Evolutionary conservation across 2,888 invertebrate species (phyloP).

Genomic region (Siphlonurus alternatus): DNA sequence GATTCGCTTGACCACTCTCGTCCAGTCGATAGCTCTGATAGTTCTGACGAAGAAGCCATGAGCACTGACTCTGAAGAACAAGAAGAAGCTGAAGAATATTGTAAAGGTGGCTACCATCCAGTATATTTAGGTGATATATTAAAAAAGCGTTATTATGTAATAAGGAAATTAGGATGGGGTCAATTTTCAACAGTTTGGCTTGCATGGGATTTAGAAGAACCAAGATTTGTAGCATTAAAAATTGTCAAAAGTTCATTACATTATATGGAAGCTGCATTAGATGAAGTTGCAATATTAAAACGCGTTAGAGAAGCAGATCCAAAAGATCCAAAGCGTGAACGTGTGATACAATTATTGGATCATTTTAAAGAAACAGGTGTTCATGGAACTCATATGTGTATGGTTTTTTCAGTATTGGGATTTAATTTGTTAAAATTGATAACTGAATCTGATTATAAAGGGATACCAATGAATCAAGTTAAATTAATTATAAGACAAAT

Average conservation of each 20-base stretch:
- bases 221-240: conserved; percentile 42
- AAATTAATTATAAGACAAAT: conserved; percentile 37
- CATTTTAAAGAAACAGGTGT: conserved; percentile 41
- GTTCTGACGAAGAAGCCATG: conserved; percentile 27
- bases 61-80: conserved; percentile 39
- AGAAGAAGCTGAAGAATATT: conserved; percentile 41
- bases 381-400: conserved; percentile 41
- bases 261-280: conserved; percentile 45
- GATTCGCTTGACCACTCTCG: neutral
- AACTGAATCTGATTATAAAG: conserved; percentile 40
- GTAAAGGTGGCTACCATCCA: conserved; percentile 27
- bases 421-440: conserved; percentile 42
- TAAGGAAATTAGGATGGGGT: conserved; percentile 8
- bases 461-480: conserved; percentile 27
- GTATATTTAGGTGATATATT: conserved; percentile 7
- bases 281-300: conserved; percentile 40
- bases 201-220: conserved; percentile 15
- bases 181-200: conserved; percentile 10
- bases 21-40: neutral
- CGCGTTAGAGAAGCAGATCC: conserved; percentile 36
- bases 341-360: conserved; percentile 39
- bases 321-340: conserved; percentile 31
- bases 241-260: conserved; percentile 43
- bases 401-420: conserved; percentile 43
- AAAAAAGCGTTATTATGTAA: conserved; percentile 6